Evolutionary conservation across 1,140 invertebrate species (phyloP).

Genomic region (Bicyclus anynana): DNA sequence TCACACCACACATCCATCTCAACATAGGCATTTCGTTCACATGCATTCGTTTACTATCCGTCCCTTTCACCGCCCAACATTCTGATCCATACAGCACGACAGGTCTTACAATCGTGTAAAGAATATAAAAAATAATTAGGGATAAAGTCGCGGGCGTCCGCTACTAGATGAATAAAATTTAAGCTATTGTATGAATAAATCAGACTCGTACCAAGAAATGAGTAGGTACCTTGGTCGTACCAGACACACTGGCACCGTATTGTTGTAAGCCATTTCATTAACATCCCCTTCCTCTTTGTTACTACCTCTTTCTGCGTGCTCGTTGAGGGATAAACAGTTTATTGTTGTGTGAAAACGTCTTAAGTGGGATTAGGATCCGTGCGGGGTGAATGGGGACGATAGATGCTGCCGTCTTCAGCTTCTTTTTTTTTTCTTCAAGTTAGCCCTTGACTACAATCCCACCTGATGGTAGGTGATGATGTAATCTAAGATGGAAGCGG

Average conservation of each 20-base stretch:
- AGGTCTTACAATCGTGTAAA: no score
- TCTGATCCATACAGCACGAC: no score
- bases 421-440: neutral
- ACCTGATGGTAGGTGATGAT: no score
- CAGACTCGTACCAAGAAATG: neutral
- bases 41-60: no score
- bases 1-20: no score
- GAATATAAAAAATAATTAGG: no score
- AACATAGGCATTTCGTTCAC: no score
- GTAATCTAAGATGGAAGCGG: no score
- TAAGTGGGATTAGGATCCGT: conserved; percentile 49
- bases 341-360: conserved; percentile 49
- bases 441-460: no score
- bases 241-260: conserved; percentile 53
- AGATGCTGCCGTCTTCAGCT: conserved; percentile 37
- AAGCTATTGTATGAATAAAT: neutral
- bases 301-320: conserved; percentile 29
- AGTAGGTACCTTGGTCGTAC: neutral
- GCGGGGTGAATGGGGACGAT: conserved; percentile 23
- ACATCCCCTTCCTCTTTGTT: conserved; percentile 36
- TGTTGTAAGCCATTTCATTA: conserved; percentile 52
- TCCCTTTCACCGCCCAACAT: no score
- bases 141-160: no score
- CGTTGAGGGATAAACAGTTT: conserved; percentile 40
- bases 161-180: neutral